Conservation (phyloP, 2,888 invertebrate genomes). For the Macrophya annulata region DNA sequence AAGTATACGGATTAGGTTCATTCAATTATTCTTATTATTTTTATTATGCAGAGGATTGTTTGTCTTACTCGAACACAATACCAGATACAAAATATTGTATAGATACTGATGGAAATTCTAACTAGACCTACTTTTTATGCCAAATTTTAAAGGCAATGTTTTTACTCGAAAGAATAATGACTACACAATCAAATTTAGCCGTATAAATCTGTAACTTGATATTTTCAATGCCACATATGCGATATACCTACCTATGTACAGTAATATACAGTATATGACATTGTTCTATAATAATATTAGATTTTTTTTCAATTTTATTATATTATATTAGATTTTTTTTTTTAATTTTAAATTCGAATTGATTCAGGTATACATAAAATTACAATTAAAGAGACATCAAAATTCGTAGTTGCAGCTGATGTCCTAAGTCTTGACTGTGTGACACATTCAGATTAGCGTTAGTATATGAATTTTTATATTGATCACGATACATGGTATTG, state of each 20-base stretch:
- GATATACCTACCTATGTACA: neutral
- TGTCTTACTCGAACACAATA: neutral
- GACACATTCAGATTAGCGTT: neutral
- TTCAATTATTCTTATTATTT: neutral
- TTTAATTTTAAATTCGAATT: neutral
- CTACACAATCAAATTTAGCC: neutral
- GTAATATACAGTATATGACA: neutral
- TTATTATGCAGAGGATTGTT: neutral
- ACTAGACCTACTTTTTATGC: neutral
- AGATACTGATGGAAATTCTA: neutral
- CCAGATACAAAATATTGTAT: neutral
- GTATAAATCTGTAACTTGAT: neutral
- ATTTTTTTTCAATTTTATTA: neutral
- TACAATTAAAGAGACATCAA: neutral
- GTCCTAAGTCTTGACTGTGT: neutral
- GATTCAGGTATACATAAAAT: neutral
- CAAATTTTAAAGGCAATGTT: neutral
- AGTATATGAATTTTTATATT: neutral
- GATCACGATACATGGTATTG: neutral
- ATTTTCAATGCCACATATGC: neutral
- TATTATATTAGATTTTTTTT: too few relatives aligned
- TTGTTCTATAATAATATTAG: neutral
- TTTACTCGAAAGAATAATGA: neutral
- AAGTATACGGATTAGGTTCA: constrained; percentile 4
- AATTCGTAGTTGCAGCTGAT: neutral